Evolutionary conservation across 2,113 vertebrate species (phyloP).

Genomic region (Pelecanoides urinatrix): DNA sequence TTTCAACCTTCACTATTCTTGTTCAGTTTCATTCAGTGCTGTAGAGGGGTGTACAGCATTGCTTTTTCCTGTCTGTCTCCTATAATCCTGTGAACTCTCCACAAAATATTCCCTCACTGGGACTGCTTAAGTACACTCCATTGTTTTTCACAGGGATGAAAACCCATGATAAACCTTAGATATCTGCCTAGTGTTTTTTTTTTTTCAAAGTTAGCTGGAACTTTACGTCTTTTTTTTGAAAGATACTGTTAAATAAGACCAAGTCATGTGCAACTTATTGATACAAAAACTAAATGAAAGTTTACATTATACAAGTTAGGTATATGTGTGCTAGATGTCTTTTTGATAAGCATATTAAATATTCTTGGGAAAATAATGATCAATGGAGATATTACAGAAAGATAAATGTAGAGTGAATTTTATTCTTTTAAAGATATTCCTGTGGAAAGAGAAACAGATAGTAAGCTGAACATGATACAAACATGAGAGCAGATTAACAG

Average conservation of each 20-base stretch:
- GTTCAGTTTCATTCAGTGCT: background rate
- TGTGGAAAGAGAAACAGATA: background rate
- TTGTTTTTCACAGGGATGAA: background rate
- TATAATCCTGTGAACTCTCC: background rate
- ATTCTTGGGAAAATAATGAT: background rate
- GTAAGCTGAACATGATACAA: background rate
- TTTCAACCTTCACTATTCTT: background rate
- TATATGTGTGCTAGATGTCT: background rate
- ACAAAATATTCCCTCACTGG: background rate
- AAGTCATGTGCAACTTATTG: background rate
- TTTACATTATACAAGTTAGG: background rate
- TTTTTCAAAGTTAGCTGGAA: background rate
- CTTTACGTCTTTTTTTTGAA: background rate
- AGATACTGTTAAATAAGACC: background rate
- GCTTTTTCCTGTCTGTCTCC: rapidly evolving
- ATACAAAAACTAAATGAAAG: background rate
- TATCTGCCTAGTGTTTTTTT: background rate
- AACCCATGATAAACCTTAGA: background rate
- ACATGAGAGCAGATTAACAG: background rate
- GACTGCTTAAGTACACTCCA: background rate
- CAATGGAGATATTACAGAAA: background rate
- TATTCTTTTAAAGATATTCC: background rate
- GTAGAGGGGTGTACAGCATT: background rate
- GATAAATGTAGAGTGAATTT: background rate
- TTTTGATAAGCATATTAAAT: background rate